These are phyloP conservation scores for Netelia fuscicornis DNA, from an alignment of 2,888 invertebrate species.

Conservation along the genomic window DNA sequence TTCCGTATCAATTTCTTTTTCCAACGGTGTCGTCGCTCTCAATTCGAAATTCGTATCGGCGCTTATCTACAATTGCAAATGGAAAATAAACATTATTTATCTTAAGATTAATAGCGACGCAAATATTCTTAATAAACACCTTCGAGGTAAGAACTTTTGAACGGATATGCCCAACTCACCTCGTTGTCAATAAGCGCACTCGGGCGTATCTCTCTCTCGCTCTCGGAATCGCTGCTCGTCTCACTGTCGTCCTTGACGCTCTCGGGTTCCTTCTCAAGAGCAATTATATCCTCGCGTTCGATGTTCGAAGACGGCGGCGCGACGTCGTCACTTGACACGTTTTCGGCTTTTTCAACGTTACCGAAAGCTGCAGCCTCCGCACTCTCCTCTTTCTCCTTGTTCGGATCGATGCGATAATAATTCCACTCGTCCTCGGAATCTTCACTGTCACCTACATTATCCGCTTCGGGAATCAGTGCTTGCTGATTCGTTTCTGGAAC, in stretches of 20 bases:
- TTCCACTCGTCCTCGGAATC: slow-evolving; percentile 96
- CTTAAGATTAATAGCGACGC: not conserved
- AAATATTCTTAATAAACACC: not conserved
- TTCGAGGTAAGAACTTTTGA: slow-evolving; percentile 29
- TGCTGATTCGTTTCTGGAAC: slow-evolving; percentile 80
- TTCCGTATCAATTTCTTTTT: slow-evolving; percentile 27
- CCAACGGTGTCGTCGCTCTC: not conserved
- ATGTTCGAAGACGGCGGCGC: slow-evolving; percentile 30
- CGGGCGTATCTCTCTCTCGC: slow-evolving; percentile 65
- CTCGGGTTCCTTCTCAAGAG: slow-evolving; percentile 59
- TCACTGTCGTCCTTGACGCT: slow-evolving; percentile 41
- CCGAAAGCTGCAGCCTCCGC: slow-evolving; percentile 64
- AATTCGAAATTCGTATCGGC: slow-evolving; percentile 52
- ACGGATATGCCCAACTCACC: slow-evolving; percentile 70
- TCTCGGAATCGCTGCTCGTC: slow-evolving; percentile 61
- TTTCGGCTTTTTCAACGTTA: slow-evolving; percentile 82
- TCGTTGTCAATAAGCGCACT: slow-evolving; percentile 76
- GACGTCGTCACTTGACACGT: slow-evolving; percentile 85
- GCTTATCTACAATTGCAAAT: slow-evolving; percentile 71
- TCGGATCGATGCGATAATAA: slow-evolving; percentile 90
- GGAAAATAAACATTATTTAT: slow-evolving; percentile 1
- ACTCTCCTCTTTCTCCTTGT: slow-evolving; percentile 87
- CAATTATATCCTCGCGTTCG: slow-evolving; percentile 64
- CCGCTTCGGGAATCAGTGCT: slow-evolving; percentile 85
- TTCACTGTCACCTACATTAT: slow-evolving; percentile 92